phyloP scores from a whole-genome alignment of 2,888 invertebrate species.

The Ectemnius continuus region DNA sequence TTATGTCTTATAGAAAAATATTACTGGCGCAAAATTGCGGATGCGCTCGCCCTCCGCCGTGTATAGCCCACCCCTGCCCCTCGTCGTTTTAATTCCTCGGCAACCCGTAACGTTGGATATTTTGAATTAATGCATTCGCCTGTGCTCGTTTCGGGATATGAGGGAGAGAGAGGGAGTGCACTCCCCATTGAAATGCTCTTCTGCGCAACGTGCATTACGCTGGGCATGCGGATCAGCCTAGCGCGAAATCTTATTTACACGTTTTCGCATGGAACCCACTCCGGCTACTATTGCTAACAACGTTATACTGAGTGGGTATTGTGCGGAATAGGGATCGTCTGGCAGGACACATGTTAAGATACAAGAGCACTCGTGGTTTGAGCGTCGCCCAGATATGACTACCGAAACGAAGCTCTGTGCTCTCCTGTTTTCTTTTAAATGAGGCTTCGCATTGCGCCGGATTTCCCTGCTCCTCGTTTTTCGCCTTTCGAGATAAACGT shows the following conservation, averaged over 20 bases:
- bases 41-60: conserved; percentile 14
- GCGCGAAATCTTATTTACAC: conserved; percentile 3
- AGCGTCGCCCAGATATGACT: neutral
- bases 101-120: conserved; percentile 4
- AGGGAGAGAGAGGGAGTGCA: neutral
- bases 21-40: conserved; percentile 36
- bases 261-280: neutral
- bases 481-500: conserved; percentile 30
- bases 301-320: no score
- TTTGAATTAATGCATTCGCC: conserved; percentile 1
- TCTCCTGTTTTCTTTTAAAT: conserved; percentile 2
- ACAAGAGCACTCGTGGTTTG: neutral
- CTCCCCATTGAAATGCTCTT: no score
- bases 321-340: no score
- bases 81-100: conserved; percentile 8
- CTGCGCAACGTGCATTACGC: no score
- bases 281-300: no score
- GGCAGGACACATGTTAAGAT: conserved; percentile 1
- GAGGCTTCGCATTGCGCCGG: neutral
- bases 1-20: conserved; percentile 61
- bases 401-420: neutral
- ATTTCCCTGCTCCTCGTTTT: conserved; percentile 12
- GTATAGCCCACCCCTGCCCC: conserved; percentile 12
- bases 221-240: no score
- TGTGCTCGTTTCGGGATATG: conserved; percentile 1